Evolutionary conservation across 2,797 vertebrate species (phyloP).

Genomic region (Margarornis squamiger): DNA sequence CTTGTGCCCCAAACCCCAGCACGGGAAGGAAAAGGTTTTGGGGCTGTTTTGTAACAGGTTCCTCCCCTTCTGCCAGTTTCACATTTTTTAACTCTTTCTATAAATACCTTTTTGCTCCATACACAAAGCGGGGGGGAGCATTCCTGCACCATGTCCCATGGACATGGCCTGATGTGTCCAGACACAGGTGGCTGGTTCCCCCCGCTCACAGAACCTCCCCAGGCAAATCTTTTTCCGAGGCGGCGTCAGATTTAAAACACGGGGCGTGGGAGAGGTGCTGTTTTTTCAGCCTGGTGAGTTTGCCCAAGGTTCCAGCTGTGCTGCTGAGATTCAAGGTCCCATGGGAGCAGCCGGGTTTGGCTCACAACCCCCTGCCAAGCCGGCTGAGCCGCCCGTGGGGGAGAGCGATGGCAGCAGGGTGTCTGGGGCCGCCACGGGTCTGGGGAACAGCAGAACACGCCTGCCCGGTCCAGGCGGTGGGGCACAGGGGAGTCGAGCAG

Average conservation of each 20-base stretch:
- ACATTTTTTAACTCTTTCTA: background rate
- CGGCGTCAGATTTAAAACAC: background rate
- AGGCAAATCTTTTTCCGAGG: background rate
- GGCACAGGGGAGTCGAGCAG: background rate
- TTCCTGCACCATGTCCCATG: background rate
- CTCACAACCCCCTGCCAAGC: background rate
- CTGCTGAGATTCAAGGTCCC: background rate
- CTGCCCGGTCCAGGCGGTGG: background rate
- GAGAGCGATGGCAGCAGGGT: background rate
- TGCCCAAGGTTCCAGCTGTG: background rate
- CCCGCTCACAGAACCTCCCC: background rate
- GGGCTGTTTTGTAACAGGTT: background rate
- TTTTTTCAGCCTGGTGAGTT: background rate
- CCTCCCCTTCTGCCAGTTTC: background rate
- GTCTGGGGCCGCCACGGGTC: background rate
- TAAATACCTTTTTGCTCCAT: background rate
- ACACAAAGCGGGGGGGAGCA: rapidly evolving
- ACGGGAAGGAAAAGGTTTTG: background rate
- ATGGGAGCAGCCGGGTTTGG: background rate
- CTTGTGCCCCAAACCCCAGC: background rate
- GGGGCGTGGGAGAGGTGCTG: background rate
- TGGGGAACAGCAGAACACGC: background rate
- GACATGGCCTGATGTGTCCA: rapidly evolving
- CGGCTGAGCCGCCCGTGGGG: background rate
- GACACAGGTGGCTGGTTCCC: background rate